These are phyloP conservation scores for Pseudobourletiella spinata DNA, from an alignment of 1,140 invertebrate species.

Conservation along the genomic window DNA sequence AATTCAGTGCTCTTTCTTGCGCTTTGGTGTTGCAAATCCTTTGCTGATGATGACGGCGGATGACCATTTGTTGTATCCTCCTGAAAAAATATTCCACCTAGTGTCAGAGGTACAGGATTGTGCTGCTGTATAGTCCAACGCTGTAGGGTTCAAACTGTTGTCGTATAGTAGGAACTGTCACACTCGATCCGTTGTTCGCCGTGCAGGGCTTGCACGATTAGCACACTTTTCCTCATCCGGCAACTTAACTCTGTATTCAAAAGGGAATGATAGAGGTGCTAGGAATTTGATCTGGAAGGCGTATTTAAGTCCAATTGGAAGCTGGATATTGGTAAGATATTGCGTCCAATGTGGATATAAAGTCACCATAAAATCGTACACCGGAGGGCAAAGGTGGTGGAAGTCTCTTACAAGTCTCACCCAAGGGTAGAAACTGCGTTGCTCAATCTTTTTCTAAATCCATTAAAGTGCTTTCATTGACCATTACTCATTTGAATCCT, in stretches of 20 bases:
- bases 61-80: no score
- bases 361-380: neutral
- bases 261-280: no score
- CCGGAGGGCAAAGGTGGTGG: neutral
- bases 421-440: constrained; percentile 1
- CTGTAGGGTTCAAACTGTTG: neutral
- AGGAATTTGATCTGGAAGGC: no score
- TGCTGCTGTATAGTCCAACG: neutral
- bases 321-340: no score
- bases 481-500: neutral
- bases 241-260: no score
- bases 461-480: neutral
- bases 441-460: neutral
- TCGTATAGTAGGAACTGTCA: neutral
- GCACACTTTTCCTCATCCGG: no score
- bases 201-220: no score
- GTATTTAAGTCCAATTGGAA: no score
- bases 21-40: neutral
- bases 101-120: neutral
- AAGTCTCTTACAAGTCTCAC: no score
- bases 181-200: neutral
- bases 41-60: constrained; percentile 8
- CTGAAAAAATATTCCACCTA: neutral
- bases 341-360: no score
- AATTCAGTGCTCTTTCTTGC: neutral